phyloP scores from a whole-genome alignment of 2,797 vertebrate species.

The Serranus cabrilla region DNA sequence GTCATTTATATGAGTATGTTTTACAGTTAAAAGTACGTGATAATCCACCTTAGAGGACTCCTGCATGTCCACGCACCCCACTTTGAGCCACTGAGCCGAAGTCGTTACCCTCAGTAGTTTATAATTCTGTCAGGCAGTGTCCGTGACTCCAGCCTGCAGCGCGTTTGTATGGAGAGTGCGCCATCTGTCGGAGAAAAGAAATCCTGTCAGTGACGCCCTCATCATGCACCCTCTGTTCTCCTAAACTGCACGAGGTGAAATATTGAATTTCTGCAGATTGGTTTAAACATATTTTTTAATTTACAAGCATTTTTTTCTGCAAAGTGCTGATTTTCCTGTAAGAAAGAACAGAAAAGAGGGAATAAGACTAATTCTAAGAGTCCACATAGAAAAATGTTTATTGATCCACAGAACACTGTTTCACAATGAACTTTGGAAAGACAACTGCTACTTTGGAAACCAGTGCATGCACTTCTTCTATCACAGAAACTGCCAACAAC shows the following conservation, averaged over 20 bases:
- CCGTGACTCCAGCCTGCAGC: constrained; percentile 10
- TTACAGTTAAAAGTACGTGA: neutral
- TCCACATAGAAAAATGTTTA: constrained; percentile 61
- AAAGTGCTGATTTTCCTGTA: neutral
- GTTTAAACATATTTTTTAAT: constrained; percentile 6
- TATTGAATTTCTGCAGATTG: neutral
- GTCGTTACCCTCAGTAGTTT: constrained; percentile 17
- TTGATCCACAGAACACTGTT: constrained; percentile 64
- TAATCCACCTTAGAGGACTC: neutral
- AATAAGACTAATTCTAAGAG: constrained; percentile 20
- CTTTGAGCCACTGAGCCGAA: constrained; percentile 15
- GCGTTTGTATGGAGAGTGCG: constrained; percentile 80
- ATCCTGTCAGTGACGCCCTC: neutral
- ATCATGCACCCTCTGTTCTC: neutral
- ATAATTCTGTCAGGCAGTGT: constrained; percentile 8
- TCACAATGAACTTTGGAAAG: constrained; percentile 40
- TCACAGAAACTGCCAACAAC: constrained; percentile 18
- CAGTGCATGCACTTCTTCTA: constrained; percentile 35
- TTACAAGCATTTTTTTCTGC: neutral
- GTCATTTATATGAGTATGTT: neutral
- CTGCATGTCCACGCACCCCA: neutral
- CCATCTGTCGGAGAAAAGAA: constrained; percentile 81
- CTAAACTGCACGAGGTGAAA: neutral
- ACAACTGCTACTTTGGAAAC: constrained; percentile 22
- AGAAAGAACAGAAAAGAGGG: neutral